These are phyloP conservation scores for Drosophila parabipectinata DNA, from an alignment of 1,140 invertebrate genomes.

Conservation along the genomic window DNA sequence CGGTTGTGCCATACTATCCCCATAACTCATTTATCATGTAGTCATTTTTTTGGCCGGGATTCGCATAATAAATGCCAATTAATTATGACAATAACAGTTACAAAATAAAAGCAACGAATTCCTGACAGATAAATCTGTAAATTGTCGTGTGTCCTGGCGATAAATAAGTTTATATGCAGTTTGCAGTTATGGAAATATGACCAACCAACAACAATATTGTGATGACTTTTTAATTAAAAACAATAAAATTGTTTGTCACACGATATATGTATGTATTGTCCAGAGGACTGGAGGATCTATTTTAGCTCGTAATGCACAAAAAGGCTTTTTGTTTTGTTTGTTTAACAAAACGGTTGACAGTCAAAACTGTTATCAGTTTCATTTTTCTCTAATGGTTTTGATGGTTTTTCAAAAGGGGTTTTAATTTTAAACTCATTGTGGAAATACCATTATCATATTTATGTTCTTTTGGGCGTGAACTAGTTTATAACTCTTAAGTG, in stretches of 20 bases:
- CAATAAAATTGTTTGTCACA: conserved; percentile 52
- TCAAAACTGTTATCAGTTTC: conserved; percentile 33
- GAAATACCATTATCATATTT: too few relatives aligned
- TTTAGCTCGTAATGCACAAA: too few relatives aligned
- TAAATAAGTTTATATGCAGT: conserved; percentile 9
- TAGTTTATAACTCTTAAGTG: too few relatives aligned
- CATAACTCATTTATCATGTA: conserved; percentile 27
- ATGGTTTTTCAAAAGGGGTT: too few relatives aligned
- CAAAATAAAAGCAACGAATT: conserved; percentile 31
- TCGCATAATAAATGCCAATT: conserved; percentile 67
- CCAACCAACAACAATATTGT: conserved; percentile 50
- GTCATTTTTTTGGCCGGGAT: conserved; percentile 16
- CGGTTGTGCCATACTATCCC: background rate
- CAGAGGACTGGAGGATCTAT: too few relatives aligned
- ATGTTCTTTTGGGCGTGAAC: too few relatives aligned
- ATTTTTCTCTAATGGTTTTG: conserved; percentile 9
- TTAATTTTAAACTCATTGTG: too few relatives aligned
- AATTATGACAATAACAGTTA: conserved; percentile 64
- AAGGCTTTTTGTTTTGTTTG: conserved; percentile 1
- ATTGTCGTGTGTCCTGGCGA: conserved; percentile 31
- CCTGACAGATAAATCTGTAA: conserved; percentile 51
- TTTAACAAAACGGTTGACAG: conserved; percentile 36
- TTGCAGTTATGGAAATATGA: conserved; percentile 32
- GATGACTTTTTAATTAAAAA: conserved; percentile 80
- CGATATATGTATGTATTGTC: conserved; percentile 8